Evolutionary conservation across 2,888 invertebrate species (phyloP).

Genomic region (Diloba caeruleocephala): DNA sequence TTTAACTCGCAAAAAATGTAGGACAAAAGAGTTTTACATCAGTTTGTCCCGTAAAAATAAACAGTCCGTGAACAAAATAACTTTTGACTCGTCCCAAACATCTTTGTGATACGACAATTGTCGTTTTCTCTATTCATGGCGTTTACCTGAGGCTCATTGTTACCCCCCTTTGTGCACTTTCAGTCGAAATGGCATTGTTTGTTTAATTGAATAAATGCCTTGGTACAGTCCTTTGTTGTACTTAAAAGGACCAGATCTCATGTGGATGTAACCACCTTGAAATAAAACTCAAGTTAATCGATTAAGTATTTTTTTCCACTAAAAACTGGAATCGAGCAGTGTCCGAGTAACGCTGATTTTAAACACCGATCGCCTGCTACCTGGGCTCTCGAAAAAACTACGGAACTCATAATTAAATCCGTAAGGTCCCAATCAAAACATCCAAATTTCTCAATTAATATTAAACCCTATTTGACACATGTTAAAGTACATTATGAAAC

Average conservation of each 20-base stretch:
- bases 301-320: constrained; percentile 54
- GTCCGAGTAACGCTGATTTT: constrained; percentile 54
- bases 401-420: constrained; percentile 77
- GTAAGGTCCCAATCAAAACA: constrained; percentile 55
- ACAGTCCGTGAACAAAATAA: constrained; percentile 73
- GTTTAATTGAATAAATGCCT: constrained; percentile 87
- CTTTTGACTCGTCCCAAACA: constrained; percentile 84
- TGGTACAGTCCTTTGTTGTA: constrained; percentile 71
- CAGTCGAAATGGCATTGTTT: constrained; percentile 82
- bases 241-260: constrained; percentile 49
- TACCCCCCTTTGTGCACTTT: constrained; percentile 78
- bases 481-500: constrained; percentile 76
- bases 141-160: constrained; percentile 80
- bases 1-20: constrained; percentile 68
- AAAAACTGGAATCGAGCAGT: constrained; percentile 51
- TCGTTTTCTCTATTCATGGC: constrained; percentile 78
- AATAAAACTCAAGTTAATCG: constrained; percentile 57
- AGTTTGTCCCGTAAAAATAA: constrained; percentile 75
- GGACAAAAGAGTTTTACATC: constrained; percentile 68
- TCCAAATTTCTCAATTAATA: constrained; percentile 63
- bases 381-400: constrained; percentile 73
- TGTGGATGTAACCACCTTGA: constrained; percentile 55
- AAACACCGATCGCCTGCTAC: constrained; percentile 66
- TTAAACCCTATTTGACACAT: constrained; percentile 74
- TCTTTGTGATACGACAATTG: constrained; percentile 78